Evolutionary conservation across 1,140 invertebrate genomes (phyloP).

Genomic region (Nixonia krombeini): DNA sequence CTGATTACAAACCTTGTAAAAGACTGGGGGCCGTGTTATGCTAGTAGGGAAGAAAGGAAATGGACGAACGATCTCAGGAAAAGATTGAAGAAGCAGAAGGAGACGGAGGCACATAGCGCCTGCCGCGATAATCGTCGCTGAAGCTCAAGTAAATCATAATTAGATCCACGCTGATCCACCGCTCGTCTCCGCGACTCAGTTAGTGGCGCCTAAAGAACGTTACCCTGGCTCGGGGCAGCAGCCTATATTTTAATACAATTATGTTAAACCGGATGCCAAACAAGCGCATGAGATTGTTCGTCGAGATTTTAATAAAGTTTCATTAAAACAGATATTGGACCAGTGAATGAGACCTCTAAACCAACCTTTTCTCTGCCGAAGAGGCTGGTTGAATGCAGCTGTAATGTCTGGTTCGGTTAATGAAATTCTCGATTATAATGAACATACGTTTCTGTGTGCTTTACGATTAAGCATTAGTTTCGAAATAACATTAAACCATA

Average conservation of each 20-base stretch:
- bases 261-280: constrained; percentile 4
- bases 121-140: constrained; percentile 36
- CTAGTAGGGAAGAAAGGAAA: constrained; percentile 29
- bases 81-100: constrained; percentile 3
- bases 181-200: constrained; percentile 13
- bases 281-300: too few species aligned
- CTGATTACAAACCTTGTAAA: constrained; percentile 58
- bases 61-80: constrained; percentile 17
- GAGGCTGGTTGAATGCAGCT: too few species aligned
- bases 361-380: too few species aligned
- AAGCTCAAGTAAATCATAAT: constrained; percentile 56
- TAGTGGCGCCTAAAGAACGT: constrained; percentile 9
- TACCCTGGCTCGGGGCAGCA: background rate
- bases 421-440: too few species aligned
- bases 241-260: background rate
- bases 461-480: too few species aligned
- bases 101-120: constrained; percentile 3
- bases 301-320: too few species aligned
- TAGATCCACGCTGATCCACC: constrained; percentile 37
- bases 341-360: too few species aligned
- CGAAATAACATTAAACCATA: too few species aligned
- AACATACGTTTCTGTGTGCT: too few species aligned
- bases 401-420: too few species aligned
- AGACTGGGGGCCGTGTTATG: constrained; percentile 40
- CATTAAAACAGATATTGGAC: too few species aligned